phyloP scores from a whole-genome alignment of 2,888 invertebrate genomes.

The Hyposoter dolosus region DNA sequence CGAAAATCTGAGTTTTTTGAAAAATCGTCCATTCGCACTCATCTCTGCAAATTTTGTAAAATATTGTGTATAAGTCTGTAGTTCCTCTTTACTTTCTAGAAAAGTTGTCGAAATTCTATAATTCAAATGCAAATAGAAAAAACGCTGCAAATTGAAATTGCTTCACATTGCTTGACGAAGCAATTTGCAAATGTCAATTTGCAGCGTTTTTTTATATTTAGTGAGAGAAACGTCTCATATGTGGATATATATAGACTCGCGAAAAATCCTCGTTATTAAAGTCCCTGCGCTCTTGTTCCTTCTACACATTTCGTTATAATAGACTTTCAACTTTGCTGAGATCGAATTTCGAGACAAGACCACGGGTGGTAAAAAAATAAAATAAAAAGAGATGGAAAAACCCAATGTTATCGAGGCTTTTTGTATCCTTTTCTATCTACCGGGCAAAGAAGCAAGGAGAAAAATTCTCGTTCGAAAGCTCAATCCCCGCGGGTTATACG shows the following conservation, averaged over 20 bases:
- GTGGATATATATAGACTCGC: background rate
- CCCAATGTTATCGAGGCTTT: background rate
- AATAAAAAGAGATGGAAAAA: background rate
- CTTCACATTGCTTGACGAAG: too few species aligned
- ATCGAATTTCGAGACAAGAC: slow-evolving; percentile 15
- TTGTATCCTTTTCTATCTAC: slow-evolving; percentile 1
- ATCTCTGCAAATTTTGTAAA: too few species aligned
- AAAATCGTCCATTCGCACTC: too few species aligned
- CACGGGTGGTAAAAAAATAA: background rate
- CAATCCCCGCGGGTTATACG: slow-evolving; percentile 9
- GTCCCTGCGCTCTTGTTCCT: background rate
- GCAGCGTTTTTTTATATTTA: background rate
- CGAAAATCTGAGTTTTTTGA: too few species aligned
- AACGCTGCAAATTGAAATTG: too few species aligned
- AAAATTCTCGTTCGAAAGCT: slow-evolving; percentile 18
- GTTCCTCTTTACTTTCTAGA: too few species aligned
- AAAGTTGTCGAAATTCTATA: too few species aligned
- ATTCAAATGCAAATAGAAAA: too few species aligned
- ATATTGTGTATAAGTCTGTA: too few species aligned
- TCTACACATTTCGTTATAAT: slow-evolving; percentile 5
- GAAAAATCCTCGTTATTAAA: background rate
- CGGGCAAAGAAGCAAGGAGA: background rate
- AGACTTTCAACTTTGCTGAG: slow-evolving; percentile 10
- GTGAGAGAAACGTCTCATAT: background rate
- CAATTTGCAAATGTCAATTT: too few species aligned